phyloP scores from a whole-genome alignment of 2,888 invertebrate species.

The Stenolophus ochropezus region DNA sequence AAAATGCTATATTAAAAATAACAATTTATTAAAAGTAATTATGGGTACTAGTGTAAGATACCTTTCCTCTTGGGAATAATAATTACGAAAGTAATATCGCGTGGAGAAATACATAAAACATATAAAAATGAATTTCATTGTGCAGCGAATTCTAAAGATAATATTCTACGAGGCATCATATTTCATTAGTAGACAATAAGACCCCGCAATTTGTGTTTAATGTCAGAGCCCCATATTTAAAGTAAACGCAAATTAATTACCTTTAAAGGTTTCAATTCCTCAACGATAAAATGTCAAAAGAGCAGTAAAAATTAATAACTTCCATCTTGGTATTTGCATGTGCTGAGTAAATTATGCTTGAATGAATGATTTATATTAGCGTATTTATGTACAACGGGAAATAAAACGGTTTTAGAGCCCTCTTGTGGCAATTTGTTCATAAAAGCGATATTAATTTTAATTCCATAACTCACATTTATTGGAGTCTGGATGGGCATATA shows the following conservation, averaged over 20 bases:
- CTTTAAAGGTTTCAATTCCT: neutral
- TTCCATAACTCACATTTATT: slow-evolving; percentile 29
- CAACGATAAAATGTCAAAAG: neutral
- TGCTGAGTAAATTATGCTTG: slow-evolving; percentile 1
- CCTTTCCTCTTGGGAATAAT: too few species aligned
- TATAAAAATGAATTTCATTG: neutral
- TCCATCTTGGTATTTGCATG: slow-evolving; percentile 18
- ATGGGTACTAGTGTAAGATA: too few species aligned
- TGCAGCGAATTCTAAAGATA: neutral
- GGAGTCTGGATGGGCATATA: slow-evolving; percentile 13
- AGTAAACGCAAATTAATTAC: neutral
- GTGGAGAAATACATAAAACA: too few species aligned
- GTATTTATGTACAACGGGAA: neutral
- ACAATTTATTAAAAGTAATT: too few species aligned
- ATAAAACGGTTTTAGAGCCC: slow-evolving; percentile 12
- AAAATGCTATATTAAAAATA: too few species aligned
- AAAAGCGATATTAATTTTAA: slow-evolving; percentile 25
- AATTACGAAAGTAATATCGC: too few species aligned
- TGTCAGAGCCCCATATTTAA: neutral
- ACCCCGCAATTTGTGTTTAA: neutral
- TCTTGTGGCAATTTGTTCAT: slow-evolving; percentile 26
- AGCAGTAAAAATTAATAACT: neutral
- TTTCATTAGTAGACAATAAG: neutral
- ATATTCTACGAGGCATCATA: neutral
- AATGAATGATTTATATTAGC: slow-evolving; percentile 25